A percentile compares a stretch with the other conserved stretches of the same genome.
These are phyloP conservation scores for Gryon sp. DNA, from an alignment of 1,140 invertebrate species.

Conservation along the genomic window DNA sequence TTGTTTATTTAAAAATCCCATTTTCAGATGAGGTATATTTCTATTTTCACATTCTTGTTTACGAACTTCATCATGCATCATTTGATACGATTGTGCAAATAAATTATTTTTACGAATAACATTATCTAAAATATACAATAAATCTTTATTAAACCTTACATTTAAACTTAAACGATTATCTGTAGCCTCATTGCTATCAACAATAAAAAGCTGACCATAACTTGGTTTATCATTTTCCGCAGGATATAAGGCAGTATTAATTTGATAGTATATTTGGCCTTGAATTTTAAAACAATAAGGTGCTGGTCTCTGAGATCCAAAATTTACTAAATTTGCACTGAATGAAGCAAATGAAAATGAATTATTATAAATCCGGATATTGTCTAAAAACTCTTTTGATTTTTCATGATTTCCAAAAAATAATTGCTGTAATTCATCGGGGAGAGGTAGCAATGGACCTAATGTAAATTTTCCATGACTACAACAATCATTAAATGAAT, in stretches of 20 bases:
- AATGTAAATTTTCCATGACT: constrained; percentile 2
- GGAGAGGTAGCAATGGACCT: constrained; percentile 12
- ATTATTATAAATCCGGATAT: constrained; percentile 27
- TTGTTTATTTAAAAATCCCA: constrained; percentile 4
- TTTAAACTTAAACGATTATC: constrained; percentile 4
- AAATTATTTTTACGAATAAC: constrained; percentile 5
- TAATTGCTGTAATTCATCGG: constrained; percentile 1
- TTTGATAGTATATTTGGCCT: constrained; percentile 32
- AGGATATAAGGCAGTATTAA: constrained; percentile 32
- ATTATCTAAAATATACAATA: constrained; percentile 2
- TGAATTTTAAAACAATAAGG: constrained; percentile 19
- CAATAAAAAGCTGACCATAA: too few relatives aligned
- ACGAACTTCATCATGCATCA: not conserved
- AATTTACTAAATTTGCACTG: constrained; percentile 12
- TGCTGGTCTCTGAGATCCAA: not conserved
- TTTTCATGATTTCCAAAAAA: constrained; percentile 5
- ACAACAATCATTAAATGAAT: constrained; percentile 33
- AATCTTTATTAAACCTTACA: not conserved
- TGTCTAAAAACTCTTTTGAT: constrained; percentile 19
- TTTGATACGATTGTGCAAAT: not conserved
- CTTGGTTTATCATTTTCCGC: constrained; percentile 10
- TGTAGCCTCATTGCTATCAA: constrained; percentile 30
- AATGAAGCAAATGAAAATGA: constrained; percentile 32
- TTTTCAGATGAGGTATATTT: not conserved
- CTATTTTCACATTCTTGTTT: not conserved